Conservation (phyloP, 2,888 invertebrate species). For the Hetaerina titia region DNA sequence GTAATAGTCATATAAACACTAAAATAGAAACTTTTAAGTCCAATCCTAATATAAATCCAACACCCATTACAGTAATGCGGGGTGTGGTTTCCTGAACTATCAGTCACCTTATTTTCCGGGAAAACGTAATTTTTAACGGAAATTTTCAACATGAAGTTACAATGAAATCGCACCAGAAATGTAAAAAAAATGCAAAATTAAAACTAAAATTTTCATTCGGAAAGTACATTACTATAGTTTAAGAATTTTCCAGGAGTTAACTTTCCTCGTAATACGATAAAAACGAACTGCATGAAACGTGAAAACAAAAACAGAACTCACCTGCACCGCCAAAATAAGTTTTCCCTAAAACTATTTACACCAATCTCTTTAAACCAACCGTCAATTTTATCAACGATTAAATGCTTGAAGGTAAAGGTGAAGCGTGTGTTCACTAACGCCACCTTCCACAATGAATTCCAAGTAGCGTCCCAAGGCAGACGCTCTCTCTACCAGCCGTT, state of each 20-base stretch:
- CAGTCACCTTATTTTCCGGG: neutral
- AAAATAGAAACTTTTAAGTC: neutral
- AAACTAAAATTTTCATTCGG: too few relatives aligned
- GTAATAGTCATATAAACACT: neutral
- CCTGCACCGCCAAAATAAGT: neutral
- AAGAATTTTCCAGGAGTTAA: too few relatives aligned
- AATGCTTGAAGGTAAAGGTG: neutral
- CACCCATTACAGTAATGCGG: neutral
- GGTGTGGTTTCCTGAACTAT: neutral
- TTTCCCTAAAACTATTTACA: neutral
- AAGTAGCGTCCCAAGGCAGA: constrained; percentile 14
- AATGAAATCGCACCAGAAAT: too few relatives aligned
- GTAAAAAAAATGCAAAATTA: too few relatives aligned
- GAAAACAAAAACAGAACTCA: neutral
- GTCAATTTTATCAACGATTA: constrained; percentile 10
- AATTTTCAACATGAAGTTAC: too few relatives aligned
- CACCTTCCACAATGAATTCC: constrained; percentile 39
- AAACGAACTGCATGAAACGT: too few relatives aligned
- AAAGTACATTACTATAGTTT: too few relatives aligned
- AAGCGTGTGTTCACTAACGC: constrained; percentile 29
- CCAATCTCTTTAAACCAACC: constrained; percentile 4
- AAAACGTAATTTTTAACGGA: neutral
- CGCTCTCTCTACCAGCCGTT: constrained; percentile 48
- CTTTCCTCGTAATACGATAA: too few relatives aligned
- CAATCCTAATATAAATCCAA: neutral